Conservation (phyloP, 2,888 invertebrate species). For the Cosmia trapezina region DNA sequence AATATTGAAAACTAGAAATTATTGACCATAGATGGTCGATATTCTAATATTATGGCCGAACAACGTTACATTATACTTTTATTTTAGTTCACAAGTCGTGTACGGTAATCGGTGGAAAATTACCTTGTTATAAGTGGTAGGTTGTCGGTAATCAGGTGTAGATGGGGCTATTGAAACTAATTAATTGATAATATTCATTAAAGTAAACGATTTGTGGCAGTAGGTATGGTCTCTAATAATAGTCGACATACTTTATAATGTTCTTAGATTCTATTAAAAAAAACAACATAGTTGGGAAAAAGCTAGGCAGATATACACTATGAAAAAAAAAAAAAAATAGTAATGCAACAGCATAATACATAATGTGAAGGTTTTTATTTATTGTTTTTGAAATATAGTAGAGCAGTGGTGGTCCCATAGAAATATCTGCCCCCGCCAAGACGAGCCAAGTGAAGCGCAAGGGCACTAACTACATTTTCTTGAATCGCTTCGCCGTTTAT, state of each 20-base stretch:
- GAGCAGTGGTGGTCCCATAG: no score
- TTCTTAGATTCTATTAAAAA: not conserved
- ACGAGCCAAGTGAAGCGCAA: no score
- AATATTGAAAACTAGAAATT: constrained; percentile 3
- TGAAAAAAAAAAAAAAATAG: not conserved
- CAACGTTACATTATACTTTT: not conserved
- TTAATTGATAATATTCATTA: constrained; percentile 7
- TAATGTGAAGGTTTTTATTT: not conserved
- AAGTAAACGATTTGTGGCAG: not conserved
- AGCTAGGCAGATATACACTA: no score
- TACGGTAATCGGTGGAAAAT: constrained; percentile 9
- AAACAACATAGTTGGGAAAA: no score
- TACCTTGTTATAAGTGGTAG: constrained; percentile 16
- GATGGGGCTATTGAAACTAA: constrained; percentile 7
- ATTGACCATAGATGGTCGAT: constrained; percentile 12
- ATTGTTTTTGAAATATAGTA: no score
- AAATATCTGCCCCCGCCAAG: no score
- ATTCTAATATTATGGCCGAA: constrained; percentile 6
- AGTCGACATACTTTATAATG: not conserved
- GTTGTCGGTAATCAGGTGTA: constrained; percentile 13
- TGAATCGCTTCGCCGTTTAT: no score
- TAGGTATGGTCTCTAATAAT: constrained; percentile 11
- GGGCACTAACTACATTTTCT: no score
- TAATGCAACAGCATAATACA: not conserved
- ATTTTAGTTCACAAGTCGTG: constrained; percentile 13